Evolutionary conservation across 2,797 vertebrate species (phyloP).

Genomic region (Enteromius radiatus): DNA sequence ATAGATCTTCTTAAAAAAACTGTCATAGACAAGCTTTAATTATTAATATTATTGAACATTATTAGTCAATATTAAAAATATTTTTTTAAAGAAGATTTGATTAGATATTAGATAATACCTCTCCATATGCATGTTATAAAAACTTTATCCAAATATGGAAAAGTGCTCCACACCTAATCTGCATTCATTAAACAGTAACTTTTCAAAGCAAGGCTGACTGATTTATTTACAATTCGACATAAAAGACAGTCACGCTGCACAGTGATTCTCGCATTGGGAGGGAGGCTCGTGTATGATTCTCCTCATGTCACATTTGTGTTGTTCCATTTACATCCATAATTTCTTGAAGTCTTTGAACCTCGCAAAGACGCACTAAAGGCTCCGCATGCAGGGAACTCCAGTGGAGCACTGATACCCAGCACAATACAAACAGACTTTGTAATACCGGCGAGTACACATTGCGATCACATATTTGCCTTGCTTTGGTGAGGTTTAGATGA

Average conservation of each 20-base stretch:
- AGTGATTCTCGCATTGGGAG: background rate
- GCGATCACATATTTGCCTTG: constrained; percentile 35
- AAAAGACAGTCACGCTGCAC: constrained; percentile 17
- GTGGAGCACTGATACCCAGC: constrained; percentile 24
- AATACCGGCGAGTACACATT: constrained; percentile 33
- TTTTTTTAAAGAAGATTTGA: too few species aligned
- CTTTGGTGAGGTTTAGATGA: constrained; percentile 26
- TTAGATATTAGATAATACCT: background rate
- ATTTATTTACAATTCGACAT: constrained; percentile 32
- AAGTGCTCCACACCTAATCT: background rate
- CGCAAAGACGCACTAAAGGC: constrained; percentile 5
- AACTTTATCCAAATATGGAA: background rate
- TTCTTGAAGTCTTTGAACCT: constrained; percentile 40
- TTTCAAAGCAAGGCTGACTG: constrained; percentile 20
- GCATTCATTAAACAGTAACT: constrained; percentile 39
- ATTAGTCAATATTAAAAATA: too few species aligned
- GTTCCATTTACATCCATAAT: constrained; percentile 43
- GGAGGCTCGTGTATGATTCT: background rate
- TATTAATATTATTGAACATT: background rate
- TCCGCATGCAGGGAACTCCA: constrained; percentile 13
- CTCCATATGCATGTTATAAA: background rate
- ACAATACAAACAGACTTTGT: constrained; percentile 50
- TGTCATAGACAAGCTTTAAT: background rate
- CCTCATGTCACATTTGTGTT: constrained; percentile 29
- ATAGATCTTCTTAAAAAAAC: too few species aligned